Base-by-base conservation (phyloP, 2,888 invertebrate species). In the Salticus scenicus region DNA sequence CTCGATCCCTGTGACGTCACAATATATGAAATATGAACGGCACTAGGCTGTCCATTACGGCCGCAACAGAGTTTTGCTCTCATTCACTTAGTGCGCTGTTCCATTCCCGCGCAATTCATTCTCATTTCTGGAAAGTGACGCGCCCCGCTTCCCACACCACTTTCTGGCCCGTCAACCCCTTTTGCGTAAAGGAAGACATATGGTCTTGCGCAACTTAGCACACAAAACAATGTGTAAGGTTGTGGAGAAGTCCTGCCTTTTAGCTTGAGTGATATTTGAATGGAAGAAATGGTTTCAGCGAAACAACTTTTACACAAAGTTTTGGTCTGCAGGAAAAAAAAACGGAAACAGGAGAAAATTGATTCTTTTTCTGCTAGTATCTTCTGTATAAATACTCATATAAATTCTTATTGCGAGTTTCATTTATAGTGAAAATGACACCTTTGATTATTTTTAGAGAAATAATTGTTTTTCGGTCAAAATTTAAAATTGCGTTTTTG, bases 41-140 rank as follows among this genome's bases (percentile, higher is more conserved):
- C 24, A 12, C 57, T 24, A 24, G 2, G 57, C 57, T 57, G 57
- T 57, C 57, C 57, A 57, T 57, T 57, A 57, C 57, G 1, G 1
- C 57, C 57, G 2, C 57, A 24, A 57, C 57, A 57, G 57, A 57
- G 57, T 57, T 57, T 57, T 57, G 24, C 57, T 57, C 57, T 57
- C 57, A 57, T 57, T 57, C 57, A 57, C 57, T 57, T 57, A 57
- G 57, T 24, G 57, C 24, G 5, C 57, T 20, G 20, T 24, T 1
- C 57, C 57, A 57, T 24, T 57, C 57, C 4, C 57, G 20, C 24
- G 57, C 57, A 57, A 57, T 57, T 57, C 57, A 57, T 57, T 57
- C 57, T 57, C 57, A 57, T 57, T 57, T 57, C 57, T 2, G 57
- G 14, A 57, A 57, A 57, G 57, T 57, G 57, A 57, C 57, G 20